Evolutionary conservation across 1,140 invertebrate species (phyloP).

Genomic region (Trichogramma pretiosum): DNA sequence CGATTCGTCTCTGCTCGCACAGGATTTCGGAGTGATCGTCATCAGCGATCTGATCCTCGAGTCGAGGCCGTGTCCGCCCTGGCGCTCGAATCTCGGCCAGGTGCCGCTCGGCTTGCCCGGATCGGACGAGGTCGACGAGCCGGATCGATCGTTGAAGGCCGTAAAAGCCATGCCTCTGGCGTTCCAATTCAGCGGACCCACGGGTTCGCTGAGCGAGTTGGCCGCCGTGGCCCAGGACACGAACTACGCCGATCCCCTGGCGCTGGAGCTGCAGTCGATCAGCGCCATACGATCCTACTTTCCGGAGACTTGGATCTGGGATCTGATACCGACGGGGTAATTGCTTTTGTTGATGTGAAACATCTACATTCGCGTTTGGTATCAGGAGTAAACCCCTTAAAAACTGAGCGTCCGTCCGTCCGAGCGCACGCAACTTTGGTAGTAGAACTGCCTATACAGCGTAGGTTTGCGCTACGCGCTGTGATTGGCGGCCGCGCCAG

Average conservation of each 20-base stretch:
- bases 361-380: too few species aligned
- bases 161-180: slow-evolving; percentile 36
- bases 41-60: slow-evolving; percentile 47
- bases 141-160: slow-evolving; percentile 32
- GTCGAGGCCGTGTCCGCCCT: slow-evolving; percentile 44
- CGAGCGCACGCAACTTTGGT: too few species aligned
- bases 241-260: slow-evolving; percentile 33
- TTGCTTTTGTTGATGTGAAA: too few species aligned
- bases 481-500: too few species aligned
- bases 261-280: slow-evolving; percentile 27
- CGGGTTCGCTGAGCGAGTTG: slow-evolving; percentile 18
- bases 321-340: slow-evolving; percentile 50
- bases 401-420: neutral
- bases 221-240: slow-evolving; percentile 34
- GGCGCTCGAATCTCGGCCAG: slow-evolving; percentile 17
- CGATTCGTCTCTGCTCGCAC: too few species aligned
- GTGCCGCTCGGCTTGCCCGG: slow-evolving; percentile 10
- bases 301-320: slow-evolving; percentile 64
- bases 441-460: too few species aligned
- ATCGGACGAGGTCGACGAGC: slow-evolving; percentile 20
- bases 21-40: slow-evolving; percentile 48
- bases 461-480: too few species aligned
- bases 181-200: slow-evolving; percentile 22
- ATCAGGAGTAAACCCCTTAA: neutral
- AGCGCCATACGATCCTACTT: slow-evolving; percentile 50